Conservation (phyloP, 2,888 invertebrate species). For the Syrista parreyssii region DNA sequence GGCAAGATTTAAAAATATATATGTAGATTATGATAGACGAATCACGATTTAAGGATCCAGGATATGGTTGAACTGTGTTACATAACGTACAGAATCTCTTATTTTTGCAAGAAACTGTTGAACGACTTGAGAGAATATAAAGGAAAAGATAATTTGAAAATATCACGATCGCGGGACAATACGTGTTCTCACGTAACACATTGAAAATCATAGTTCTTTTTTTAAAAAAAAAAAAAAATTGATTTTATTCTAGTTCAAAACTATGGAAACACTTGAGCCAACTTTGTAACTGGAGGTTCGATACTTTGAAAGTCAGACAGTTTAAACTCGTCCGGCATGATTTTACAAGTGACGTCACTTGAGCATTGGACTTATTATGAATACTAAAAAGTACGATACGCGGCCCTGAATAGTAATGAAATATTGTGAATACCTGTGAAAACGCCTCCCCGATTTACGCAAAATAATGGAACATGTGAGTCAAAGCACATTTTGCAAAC, state of each 20-base stretch:
- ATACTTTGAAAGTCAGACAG: neutral
- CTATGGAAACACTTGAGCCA: neutral
- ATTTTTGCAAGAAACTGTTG: conserved; percentile 53
- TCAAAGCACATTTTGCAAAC: conserved; percentile 22
- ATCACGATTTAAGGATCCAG: neutral
- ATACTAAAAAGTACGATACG: conserved; percentile 11
- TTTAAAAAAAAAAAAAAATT: conserved; percentile 9
- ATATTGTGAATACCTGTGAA: neutral
- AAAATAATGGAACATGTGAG: conserved; percentile 19
- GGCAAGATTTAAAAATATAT: conserved; percentile 18
- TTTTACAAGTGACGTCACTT: neutral
- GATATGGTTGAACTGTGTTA: conserved; percentile 30
- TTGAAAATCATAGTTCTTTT: neutral
- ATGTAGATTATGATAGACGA: neutral
- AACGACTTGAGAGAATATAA: conserved; percentile 26
- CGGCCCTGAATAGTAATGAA: conserved; percentile 1
- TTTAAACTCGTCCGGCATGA: neutral
- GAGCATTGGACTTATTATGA: neutral
- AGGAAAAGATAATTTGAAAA: conserved; percentile 25
- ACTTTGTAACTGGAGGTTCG: neutral
- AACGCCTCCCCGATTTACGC: neutral
- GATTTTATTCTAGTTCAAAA: conserved; percentile 17
- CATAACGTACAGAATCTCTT: conserved; percentile 50
- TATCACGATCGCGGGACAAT: conserved; percentile 6
- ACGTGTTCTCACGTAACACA: neutral